Evolutionary conservation across 2,888 invertebrate species (phyloP).

Genomic region (Drosophila colorata): DNA sequence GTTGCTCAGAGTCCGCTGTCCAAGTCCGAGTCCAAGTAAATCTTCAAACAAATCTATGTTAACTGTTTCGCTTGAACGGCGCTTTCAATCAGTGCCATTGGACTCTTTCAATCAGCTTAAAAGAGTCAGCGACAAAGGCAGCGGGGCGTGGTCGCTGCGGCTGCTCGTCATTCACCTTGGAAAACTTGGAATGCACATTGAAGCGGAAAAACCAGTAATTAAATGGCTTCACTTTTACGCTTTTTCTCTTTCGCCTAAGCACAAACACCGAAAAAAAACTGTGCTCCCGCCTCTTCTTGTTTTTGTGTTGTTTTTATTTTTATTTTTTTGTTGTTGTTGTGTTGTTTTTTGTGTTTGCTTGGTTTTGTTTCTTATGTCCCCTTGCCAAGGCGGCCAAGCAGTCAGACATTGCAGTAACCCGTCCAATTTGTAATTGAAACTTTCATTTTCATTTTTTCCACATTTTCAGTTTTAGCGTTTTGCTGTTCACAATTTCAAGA

Average conservation of each 20-base stretch:
- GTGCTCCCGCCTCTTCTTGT: slow-evolving; percentile 30
- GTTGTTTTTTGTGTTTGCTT: slow-evolving; percentile 17
- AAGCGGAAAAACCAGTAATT: slow-evolving; percentile 76
- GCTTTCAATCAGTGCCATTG: slow-evolving; percentile 33
- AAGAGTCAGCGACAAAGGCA: slow-evolving; percentile 1
- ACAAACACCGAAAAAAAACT: slow-evolving; percentile 8
- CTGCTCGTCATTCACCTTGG: slow-evolving; percentile 72
- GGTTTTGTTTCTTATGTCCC: slow-evolving; percentile 31
- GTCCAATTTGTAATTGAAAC: slow-evolving; percentile 75
- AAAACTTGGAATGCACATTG: slow-evolving; percentile 55
- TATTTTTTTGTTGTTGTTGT: slow-evolving; percentile 3
- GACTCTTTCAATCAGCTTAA: slow-evolving; percentile 34
- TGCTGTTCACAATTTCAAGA: slow-evolving; percentile 12
- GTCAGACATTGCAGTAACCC: slow-evolving; percentile 18
- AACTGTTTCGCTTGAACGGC: slow-evolving; percentile 33
- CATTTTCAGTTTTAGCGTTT: slow-evolving; percentile 22
- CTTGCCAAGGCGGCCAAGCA: slow-evolving; percentile 16
- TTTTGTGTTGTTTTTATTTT: slow-evolving; percentile 11
- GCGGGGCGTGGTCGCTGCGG: slow-evolving; percentile 21
- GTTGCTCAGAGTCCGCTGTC: background rate
- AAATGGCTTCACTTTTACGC: slow-evolving; percentile 62
- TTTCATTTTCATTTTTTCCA: slow-evolving; percentile 68
- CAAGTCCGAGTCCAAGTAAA: slow-evolving; percentile 1
- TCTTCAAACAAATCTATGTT: slow-evolving; percentile 33
- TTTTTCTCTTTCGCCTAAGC: slow-evolving; percentile 32